Conservation (phyloP, 2,888 invertebrate genomes). For the Cactoblastis cactorum region DNA sequence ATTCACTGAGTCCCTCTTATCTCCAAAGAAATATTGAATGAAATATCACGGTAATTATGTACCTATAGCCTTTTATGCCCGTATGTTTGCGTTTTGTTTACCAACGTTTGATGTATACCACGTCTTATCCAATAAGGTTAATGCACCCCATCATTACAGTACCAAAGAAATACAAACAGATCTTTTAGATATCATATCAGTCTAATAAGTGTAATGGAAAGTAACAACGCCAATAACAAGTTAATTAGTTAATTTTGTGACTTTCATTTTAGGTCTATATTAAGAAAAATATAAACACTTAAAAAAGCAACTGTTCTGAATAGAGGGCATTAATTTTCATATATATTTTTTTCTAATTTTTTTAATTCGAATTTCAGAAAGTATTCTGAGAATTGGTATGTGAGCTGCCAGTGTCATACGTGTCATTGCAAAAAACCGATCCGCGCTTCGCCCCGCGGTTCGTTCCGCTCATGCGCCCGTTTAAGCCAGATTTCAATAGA, state of each 20-base stretch:
- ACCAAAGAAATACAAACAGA: slow-evolving; percentile 10
- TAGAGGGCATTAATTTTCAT: neutral
- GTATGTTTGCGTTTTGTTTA: slow-evolving; percentile 59
- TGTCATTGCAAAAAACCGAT: slow-evolving; percentile 9
- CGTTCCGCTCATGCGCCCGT: slow-evolving; percentile 48
- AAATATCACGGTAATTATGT: slow-evolving; percentile 49
- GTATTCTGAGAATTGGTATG: neutral
- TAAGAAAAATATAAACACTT: too few species aligned
- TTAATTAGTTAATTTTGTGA: neutral
- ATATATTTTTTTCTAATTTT: neutral
- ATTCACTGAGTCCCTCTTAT: slow-evolving; percentile 15
- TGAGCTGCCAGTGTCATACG: slow-evolving; percentile 1
- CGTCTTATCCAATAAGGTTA: slow-evolving; percentile 73
- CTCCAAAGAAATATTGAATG: slow-evolving; percentile 26
- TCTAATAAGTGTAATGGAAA: slow-evolving; percentile 6
- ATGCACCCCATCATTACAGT: slow-evolving; percentile 28
- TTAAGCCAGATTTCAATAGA: slow-evolving; percentile 78
- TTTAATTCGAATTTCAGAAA: too few species aligned
- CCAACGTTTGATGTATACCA: slow-evolving; percentile 61
- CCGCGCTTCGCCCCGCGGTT: slow-evolving; percentile 27
- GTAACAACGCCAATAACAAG: neutral
- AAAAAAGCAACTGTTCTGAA: too few species aligned
- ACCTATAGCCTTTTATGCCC: slow-evolving; percentile 40
- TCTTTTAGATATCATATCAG: slow-evolving; percentile 17
- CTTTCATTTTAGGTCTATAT: too few species aligned